Base-by-base conservation (phyloP, 2,888 invertebrate genomes). In the Cataglyphis cursor region DNA sequence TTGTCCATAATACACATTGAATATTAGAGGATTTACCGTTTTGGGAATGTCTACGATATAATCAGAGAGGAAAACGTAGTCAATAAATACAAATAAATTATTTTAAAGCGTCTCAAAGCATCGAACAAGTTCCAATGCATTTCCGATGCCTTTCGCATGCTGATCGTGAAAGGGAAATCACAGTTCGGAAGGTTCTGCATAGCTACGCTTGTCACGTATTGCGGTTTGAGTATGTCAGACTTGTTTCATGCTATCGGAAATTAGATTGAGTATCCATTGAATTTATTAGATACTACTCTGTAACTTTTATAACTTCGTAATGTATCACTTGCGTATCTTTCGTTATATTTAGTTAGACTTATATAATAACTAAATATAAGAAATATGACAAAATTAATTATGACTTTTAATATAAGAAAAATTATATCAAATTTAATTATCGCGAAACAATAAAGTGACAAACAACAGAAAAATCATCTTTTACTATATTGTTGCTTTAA, bases 121-220 rank as follows among this genome's bases (percentile, higher is more conserved):
- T 66, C 24, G 48, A 81, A 38, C 12, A 62, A 28, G 1, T 28
- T 31, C 21, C n/a, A 10, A 24, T 28, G 18, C 28, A 59, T 68
- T 68, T 57, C 3, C 12, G 2, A 59, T 72, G 41, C 72, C 1
- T 48, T 76, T 82, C 31, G 48, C 38, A 21, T 61, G 21, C 21
- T 35, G 24, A 78, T 78, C 68, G 28, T 31, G 24, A 8, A 41
- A 28, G n/a, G 35, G 38, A 64, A 81, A 51, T 72, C 65, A 24
- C 54, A 74, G 35, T 81, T 73, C 48, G 21, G 61, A 59, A 2
- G 9, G 35, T 38, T 3, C 5, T 18, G 21, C 10, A 12, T 59
- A 48, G 28, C 38, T 51, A 68, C 75, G 84, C 68, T 74, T 75
- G 18, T 74, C 81, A 84, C 68, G 84, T 82, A n/a, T 28, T 31